Evolutionary conservation across 2,888 invertebrate genomes (phyloP).

Genomic region (Patella ulyssiponensis): DNA sequence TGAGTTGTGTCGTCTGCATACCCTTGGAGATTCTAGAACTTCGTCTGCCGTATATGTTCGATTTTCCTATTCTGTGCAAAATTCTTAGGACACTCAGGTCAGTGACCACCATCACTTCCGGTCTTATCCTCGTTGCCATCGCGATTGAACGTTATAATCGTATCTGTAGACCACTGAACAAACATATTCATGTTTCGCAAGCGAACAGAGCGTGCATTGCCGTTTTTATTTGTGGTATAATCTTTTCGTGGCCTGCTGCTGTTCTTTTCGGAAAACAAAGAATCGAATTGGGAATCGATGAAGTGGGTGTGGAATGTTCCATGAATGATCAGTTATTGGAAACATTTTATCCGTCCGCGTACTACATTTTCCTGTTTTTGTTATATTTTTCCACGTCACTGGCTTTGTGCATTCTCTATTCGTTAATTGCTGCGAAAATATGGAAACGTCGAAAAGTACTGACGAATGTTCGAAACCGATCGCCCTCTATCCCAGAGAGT

Average conservation of each 20-base stretch:
- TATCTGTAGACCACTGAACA: constrained; percentile 35
- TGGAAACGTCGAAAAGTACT: constrained; percentile 35
- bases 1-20: constrained; percentile 36
- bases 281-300: neutral
- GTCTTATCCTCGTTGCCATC: constrained; percentile 41
- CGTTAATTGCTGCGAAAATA: constrained; percentile 29
- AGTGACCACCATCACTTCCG: constrained; percentile 33
- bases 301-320: constrained; percentile 18
- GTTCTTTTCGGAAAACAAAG: constrained; percentile 31
- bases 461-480: constrained; percentile 24
- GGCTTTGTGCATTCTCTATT: constrained; percentile 28
- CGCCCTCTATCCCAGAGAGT: constrained; percentile 4
- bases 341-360: constrained; percentile 26
- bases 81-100: constrained; percentile 31
- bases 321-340: constrained; percentile 17
- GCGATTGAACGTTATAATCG: constrained; percentile 38
- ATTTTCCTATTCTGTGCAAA: constrained; percentile 32
- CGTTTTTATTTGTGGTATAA: constrained; percentile 29
- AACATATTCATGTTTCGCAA: constrained; percentile 27
- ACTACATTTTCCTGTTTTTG: constrained; percentile 27
- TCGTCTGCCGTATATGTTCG: constrained; percentile 25
- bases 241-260: constrained; percentile 33
- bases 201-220: constrained; percentile 28
- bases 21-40: constrained; percentile 39
- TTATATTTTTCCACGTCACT: constrained; percentile 32